Evolutionary conservation across 2,888 invertebrate genomes (phyloP).

Genomic region (Psococerastis gibbosa): DNA sequence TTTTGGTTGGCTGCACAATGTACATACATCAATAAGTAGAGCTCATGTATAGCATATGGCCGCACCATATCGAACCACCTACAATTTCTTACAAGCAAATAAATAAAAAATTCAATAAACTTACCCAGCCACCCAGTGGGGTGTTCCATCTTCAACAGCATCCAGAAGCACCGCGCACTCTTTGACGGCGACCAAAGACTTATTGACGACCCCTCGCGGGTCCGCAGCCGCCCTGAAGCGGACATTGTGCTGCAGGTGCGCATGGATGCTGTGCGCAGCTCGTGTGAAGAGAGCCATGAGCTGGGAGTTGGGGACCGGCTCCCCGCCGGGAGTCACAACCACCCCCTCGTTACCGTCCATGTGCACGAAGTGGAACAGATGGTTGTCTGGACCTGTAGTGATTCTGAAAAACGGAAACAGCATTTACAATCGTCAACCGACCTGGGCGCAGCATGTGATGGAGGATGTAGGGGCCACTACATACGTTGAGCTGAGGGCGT

Average conservation of each 20-base stretch:
- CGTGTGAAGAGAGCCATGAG: constrained; percentile 50
- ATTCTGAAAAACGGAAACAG: constrained; percentile 29
- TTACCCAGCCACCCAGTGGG: constrained; percentile 69
- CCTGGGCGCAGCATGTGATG: too few species aligned
- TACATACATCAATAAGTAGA: too few species aligned
- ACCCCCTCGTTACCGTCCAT: constrained; percentile 52
- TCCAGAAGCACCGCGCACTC: constrained; percentile 54
- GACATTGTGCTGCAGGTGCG: constrained; percentile 48
- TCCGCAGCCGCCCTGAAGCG: constrained; percentile 33
- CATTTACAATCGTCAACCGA: too few species aligned
- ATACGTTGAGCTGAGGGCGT: too few species aligned
- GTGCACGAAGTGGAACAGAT: constrained; percentile 55
- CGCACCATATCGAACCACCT: too few species aligned
- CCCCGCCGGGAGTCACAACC: constrained; percentile 33
- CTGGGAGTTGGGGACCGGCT: constrained; percentile 22
- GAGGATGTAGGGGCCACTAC: too few species aligned
- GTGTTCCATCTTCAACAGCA: constrained; percentile 15
- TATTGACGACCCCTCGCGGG: constrained; percentile 37
- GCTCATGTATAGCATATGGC: too few species aligned
- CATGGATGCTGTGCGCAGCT: constrained; percentile 53
- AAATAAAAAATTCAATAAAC: too few species aligned
- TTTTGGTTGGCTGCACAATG: too few species aligned
- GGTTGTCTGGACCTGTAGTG: constrained; percentile 50
- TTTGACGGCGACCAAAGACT: constrained; percentile 54
- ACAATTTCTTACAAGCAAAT: too few species aligned